Evolutionary conservation across 2,888 invertebrate genomes (phyloP).

Genomic region (Gastrophysa polygoni): DNA sequence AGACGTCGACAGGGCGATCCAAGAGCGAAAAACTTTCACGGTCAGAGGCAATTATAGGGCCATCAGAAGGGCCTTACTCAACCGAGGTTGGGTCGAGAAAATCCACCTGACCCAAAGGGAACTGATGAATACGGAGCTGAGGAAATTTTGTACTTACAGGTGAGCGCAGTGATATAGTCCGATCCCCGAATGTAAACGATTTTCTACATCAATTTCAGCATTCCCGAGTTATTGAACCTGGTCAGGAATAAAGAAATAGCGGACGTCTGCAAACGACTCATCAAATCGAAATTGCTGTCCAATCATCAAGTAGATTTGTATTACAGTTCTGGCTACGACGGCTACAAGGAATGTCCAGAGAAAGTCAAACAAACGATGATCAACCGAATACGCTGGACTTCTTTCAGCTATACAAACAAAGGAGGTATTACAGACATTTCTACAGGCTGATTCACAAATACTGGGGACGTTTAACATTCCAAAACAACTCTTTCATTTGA

Average conservation of each 20-base stretch:
- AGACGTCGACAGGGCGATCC: constrained; percentile 60
- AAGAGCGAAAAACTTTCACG: constrained; percentile 62
- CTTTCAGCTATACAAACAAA: constrained; percentile 61
- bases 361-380: constrained; percentile 52
- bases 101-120: constrained; percentile 56
- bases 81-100: constrained; percentile 79
- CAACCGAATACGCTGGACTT: constrained; percentile 51
- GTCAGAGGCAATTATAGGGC: constrained; percentile 62
- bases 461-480: too few relatives aligned
- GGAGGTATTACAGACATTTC: too few relatives aligned
- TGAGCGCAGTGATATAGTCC: neutral
- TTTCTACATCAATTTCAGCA: constrained; percentile 12
- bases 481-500: too few relatives aligned
- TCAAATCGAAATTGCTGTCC: constrained; percentile 66
- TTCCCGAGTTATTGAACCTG: constrained; percentile 47
- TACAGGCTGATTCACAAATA: too few relatives aligned
- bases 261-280: constrained; percentile 50
- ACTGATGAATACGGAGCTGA: constrained; percentile 44
- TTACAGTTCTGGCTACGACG: constrained; percentile 65
- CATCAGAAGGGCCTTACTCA: constrained; percentile 65
- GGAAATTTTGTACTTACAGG: constrained; percentile 37
- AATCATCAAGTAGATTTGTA: constrained; percentile 72
- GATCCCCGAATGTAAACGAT: neutral
- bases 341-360: constrained; percentile 50
- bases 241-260: constrained; percentile 48